These are phyloP conservation scores for Ricordea florida DNA, from an alignment of 92 coral and sea anemone species.

Conservation along the genomic window DNA sequence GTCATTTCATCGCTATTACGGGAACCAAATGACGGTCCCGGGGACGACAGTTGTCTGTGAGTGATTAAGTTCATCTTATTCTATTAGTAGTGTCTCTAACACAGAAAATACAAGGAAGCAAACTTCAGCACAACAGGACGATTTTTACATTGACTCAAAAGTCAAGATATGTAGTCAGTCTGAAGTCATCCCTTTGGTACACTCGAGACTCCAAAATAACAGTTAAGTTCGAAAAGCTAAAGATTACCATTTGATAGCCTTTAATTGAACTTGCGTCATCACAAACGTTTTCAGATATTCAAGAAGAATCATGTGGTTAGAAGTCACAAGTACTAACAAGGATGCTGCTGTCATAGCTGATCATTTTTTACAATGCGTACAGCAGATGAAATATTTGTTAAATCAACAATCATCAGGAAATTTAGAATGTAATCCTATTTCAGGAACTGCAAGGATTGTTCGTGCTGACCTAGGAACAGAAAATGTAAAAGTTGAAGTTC, in stretches of 20 bases:
- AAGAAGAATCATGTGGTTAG: slow-evolving; percentile 28
- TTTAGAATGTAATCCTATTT: too few relatives aligned
- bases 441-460: slow-evolving; percentile 32
- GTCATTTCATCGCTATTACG: too few relatives aligned
- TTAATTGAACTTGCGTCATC: not conserved
- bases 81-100: too few relatives aligned
- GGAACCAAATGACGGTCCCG: too few relatives aligned
- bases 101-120: not conserved
- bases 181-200: not conserved
- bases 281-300: slow-evolving; percentile 1
- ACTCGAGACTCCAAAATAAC: not conserved
- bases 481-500: slow-evolving; percentile 29
- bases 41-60: too few relatives aligned
- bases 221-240: too few relatives aligned
- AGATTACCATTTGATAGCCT: not conserved
- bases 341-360: slow-evolving; percentile 32
- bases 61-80: too few relatives aligned
- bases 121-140: not conserved
- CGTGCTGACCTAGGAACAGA: slow-evolving; percentile 40
- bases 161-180: not conserved
- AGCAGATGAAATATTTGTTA: slow-evolving; percentile 18
- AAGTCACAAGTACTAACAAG: slow-evolving; percentile 24
- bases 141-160: not conserved
- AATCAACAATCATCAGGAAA: not conserved
- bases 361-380: slow-evolving; percentile 11